These are phyloP conservation scores for Eurosta solidaginis DNA, from an alignment of 1,140 invertebrate species.

Conservation along the genomic window DNA sequence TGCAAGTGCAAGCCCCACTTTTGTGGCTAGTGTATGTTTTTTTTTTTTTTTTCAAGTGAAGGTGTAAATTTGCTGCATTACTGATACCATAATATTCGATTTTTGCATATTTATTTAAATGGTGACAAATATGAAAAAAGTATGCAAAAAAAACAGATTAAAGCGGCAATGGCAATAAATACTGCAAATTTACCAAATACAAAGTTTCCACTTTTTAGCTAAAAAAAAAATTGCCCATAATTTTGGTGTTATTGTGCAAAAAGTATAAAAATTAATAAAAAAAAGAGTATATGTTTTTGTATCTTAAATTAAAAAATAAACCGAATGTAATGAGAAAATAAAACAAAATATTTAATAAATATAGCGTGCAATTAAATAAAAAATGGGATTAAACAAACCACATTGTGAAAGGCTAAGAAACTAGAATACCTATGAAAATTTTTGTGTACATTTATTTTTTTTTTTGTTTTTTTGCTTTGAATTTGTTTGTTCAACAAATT, in stretches of 20 bases:
- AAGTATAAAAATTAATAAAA: neutral
- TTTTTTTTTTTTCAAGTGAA: neutral
- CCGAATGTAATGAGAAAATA: no score
- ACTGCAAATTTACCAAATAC: neutral
- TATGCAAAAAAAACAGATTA: neutral
- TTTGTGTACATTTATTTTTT: no score
- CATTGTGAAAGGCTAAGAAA: no score
- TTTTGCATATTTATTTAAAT: neutral
- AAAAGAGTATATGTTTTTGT: no score
- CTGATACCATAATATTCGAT: neutral
- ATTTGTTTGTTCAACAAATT: no score
- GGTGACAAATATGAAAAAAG: neutral
- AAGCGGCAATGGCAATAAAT: neutral
- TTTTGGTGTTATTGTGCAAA: neutral
- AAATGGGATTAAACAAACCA: no score
- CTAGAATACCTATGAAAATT: no score
- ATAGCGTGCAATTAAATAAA: no score
- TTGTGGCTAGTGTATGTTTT: neutral
- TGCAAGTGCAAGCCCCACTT: no score
- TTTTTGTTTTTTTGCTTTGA: no score
- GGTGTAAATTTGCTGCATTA: neutral
- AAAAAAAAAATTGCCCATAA: conserved; percentile 16
- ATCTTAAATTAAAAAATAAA: no score
- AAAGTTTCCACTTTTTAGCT: neutral
- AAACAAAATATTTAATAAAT: no score